Conservation (phyloP, 2,888 invertebrate genomes). For the Tridacna gigas region DNA sequence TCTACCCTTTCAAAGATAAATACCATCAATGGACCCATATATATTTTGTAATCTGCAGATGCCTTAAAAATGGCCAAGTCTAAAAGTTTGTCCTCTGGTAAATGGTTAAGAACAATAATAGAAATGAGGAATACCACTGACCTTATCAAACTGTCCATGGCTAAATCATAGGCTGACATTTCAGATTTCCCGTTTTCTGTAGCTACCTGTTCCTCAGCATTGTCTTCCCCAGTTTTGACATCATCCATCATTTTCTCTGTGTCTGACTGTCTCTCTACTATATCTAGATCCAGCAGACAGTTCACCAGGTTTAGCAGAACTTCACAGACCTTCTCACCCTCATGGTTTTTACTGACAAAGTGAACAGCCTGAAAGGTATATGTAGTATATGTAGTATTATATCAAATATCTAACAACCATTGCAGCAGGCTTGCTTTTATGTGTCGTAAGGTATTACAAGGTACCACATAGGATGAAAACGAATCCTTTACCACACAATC, state of each 20-base stretch:
- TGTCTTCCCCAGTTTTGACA: constrained; percentile 46
- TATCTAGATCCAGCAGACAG: constrained; percentile 95
- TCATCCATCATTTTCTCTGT: constrained; percentile 43
- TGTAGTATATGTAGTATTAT: neutral
- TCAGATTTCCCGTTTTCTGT: constrained; percentile 59
- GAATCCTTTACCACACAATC: too few species aligned
- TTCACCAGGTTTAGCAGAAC: constrained; percentile 96
- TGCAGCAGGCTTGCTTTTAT: too few species aligned
- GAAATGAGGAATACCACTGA: constrained; percentile 49
- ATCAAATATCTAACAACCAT: too few species aligned
- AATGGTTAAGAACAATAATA: too few species aligned
- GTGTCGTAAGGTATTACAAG: too few species aligned
- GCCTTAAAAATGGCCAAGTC: too few species aligned
- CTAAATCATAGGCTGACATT: constrained; percentile 88
- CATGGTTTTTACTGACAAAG: constrained; percentile 93
- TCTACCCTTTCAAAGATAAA: too few species aligned
- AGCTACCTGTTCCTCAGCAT: constrained; percentile 47
- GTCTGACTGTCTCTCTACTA: constrained; percentile 84
- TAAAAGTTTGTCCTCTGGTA: too few species aligned
- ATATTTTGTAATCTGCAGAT: too few species aligned
- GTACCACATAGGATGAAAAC: too few species aligned
- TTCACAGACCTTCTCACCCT: constrained; percentile 95
- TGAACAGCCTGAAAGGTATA: constrained; percentile 92
- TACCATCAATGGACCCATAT: too few species aligned
- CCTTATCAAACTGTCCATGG: constrained; percentile 89